These are phyloP conservation scores for Trissonchulus sp. DNA, from an alignment of 2,888 invertebrate genomes.

Conservation along the genomic window DNA sequence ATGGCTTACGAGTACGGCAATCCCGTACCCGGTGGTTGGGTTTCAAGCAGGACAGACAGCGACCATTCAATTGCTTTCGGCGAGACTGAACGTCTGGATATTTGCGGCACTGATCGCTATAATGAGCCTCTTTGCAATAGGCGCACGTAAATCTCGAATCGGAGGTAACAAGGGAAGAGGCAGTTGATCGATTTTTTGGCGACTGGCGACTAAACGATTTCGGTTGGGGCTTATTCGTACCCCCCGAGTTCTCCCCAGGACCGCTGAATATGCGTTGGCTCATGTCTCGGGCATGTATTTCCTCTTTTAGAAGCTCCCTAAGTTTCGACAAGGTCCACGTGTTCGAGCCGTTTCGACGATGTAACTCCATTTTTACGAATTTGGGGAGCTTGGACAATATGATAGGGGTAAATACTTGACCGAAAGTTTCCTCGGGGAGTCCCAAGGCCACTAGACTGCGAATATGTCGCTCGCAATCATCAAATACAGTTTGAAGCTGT, in stretches of 20 bases:
- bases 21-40: constrained; percentile 14
- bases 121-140: background rate
- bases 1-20: constrained; percentile 14
- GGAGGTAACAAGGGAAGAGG: constrained; percentile 9
- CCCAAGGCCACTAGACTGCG: too few species aligned
- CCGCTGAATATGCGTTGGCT: background rate
- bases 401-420: constrained; percentile 12
- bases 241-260: background rate
- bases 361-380: constrained; percentile 20
- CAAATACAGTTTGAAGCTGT: too few species aligned
- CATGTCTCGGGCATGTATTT: constrained; percentile 19
- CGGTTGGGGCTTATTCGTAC: too few species aligned
- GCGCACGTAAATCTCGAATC: background rate
- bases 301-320: too few species aligned
- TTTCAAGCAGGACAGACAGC: background rate
- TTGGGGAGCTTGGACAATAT: constrained; percentile 14
- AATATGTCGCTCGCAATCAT: too few species aligned
- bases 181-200: background rate
- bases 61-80: background rate
- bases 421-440: too few species aligned
- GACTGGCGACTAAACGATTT: too few species aligned
- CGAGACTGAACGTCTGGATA: constrained; percentile 19
- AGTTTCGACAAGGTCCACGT: background rate
- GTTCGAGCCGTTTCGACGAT: constrained; percentile 5
- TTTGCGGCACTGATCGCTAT: constrained; percentile 14